These are phyloP conservation scores for Drosophila athabasca DNA, from an alignment of 1,140 invertebrate species.

Conservation along the genomic window DNA sequence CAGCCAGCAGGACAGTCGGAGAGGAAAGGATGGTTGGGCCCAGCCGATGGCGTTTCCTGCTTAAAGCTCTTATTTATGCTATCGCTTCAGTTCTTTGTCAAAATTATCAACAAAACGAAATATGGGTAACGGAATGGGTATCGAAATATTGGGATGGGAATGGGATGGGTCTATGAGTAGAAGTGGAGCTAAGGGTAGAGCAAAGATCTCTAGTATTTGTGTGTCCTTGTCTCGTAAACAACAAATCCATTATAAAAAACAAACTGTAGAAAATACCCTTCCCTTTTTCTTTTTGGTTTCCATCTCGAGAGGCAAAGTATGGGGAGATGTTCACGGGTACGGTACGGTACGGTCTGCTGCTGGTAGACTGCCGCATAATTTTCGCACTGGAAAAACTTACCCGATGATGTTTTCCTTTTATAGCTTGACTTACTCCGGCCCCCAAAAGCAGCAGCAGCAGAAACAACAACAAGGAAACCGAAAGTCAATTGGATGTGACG, in stretches of 20 bases:
- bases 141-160: too few species aligned
- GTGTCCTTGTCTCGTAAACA: constrained; percentile 57
- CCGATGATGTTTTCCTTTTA: constrained; percentile 49
- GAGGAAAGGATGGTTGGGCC: neutral
- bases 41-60: constrained; percentile 1
- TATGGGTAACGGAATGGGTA: too few species aligned
- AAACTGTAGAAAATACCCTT: neutral
- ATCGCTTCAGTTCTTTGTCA: constrained; percentile 18
- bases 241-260: constrained; percentile 56
- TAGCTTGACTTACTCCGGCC: neutral
- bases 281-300: too few species aligned
- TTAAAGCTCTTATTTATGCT: constrained; percentile 63
- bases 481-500: constrained; percentile 28
- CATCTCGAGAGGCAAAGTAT: too few species aligned
- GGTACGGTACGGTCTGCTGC: too few species aligned
- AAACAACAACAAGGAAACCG: constrained; percentile 23
- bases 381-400: constrained; percentile 38
- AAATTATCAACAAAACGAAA: too few species aligned
- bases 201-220: constrained; percentile 48
- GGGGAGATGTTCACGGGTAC: too few species aligned
- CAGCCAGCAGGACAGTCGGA: constrained; percentile 5
- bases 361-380: constrained; percentile 22
- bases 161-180: too few species aligned
- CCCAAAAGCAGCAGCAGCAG: too few species aligned
- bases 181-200: neutral